These are phyloP conservation scores for Ciconia maguari DNA, from an alignment of 2,113 vertebrate species.

Conservation along the genomic window DNA sequence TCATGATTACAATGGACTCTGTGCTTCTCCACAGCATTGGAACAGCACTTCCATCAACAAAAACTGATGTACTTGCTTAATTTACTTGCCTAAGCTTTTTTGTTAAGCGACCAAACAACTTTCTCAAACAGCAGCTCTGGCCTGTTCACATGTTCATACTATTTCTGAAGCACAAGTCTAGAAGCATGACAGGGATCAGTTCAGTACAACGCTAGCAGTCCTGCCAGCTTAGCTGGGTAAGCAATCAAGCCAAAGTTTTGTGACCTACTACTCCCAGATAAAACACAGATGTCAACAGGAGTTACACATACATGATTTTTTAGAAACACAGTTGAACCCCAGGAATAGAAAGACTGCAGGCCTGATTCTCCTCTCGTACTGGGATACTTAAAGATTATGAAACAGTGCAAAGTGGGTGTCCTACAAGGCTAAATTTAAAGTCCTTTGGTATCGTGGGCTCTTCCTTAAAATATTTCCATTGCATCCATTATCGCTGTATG, in stretches of 20 bases:
- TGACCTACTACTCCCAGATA: background rate
- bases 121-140: background rate
- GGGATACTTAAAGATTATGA: background rate
- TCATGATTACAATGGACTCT: background rate
- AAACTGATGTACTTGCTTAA: background rate
- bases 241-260: background rate
- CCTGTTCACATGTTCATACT: background rate
- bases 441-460: background rate
- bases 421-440: background rate
- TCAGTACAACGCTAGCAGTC: background rate
- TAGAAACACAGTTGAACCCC: background rate
- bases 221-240: background rate
- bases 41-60: background rate
- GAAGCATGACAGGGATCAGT: background rate
- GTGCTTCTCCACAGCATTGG: background rate
- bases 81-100: background rate
- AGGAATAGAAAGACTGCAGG: background rate
- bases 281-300: background rate
- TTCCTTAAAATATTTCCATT: background rate
- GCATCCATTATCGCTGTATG: background rate
- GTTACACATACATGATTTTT: background rate
- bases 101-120: background rate
- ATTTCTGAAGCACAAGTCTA: background rate
- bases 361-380: background rate
- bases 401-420: background rate